Conservation (phyloP, 2,888 invertebrate genomes). For the Nowickia ferox region DNA sequence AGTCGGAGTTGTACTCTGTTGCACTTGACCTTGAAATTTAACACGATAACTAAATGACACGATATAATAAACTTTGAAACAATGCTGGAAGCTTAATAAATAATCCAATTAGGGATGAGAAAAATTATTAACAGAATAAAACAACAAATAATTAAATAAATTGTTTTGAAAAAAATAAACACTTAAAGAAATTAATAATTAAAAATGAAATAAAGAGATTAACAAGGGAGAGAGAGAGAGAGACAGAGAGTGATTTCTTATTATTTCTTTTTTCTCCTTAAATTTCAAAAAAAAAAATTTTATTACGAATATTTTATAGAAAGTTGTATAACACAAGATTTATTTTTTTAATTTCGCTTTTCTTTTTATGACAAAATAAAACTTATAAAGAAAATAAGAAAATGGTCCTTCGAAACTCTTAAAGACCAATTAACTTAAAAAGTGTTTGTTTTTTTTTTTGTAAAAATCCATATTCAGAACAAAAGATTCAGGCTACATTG, state of each 20-base stretch:
- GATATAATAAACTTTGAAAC: constrained; percentile 36
- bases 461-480: no score
- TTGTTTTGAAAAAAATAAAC: neutral
- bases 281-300: no score
- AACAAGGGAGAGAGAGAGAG: neutral
- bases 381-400: no score
- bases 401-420: no score
- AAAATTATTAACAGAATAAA: neutral
- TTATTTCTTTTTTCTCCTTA: no score
- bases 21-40: constrained; percentile 70
- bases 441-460: no score
- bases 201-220: neutral
- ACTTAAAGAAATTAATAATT: neutral
- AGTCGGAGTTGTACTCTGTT: constrained; percentile 9
- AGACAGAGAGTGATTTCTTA: neutral
- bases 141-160: neutral
- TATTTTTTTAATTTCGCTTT: no score
- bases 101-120: constrained; percentile 26
- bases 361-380: no score
- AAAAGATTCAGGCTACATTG: no score
- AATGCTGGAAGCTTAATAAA: constrained; percentile 22
- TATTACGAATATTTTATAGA: no score
- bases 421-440: no score
- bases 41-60: constrained; percentile 55
- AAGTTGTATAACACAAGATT: no score